A percentile compares a stretch with the other conserved stretches of the same genome.
phyloP scores from a whole-genome alignment of 2,888 invertebrate species.

The Clunio marinus region DNA sequence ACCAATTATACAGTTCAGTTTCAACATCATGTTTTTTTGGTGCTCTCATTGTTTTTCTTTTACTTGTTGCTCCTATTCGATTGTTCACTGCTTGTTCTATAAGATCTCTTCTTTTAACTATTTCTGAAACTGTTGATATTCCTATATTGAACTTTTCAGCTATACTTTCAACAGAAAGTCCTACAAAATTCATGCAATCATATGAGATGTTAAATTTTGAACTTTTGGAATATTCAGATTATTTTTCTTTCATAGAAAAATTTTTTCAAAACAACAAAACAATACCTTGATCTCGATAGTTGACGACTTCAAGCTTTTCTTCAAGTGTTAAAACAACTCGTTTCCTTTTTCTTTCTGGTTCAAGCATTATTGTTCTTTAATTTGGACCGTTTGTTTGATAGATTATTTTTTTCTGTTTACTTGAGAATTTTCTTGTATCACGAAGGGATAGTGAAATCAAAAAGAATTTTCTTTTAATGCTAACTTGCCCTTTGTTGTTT shows the following conservation, averaged over 20 bases:
- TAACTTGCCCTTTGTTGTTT: too few relatives aligned
- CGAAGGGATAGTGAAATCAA: too few relatives aligned
- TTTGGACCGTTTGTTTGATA: too few relatives aligned
- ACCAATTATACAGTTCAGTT: not conserved
- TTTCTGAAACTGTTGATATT: not conserved
- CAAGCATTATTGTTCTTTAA: too few relatives aligned
- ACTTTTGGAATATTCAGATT: not conserved
- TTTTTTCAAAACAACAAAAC: too few relatives aligned
- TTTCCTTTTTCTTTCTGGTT: conserved; percentile 2
- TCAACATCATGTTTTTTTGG: not conserved
- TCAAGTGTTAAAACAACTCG: conserved; percentile 14
- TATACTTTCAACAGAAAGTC: not conserved
- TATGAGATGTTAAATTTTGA: too few relatives aligned
- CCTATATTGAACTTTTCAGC: not conserved
- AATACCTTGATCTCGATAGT: conserved; percentile 6
- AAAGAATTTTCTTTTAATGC: too few relatives aligned
- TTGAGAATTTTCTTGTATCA: too few relatives aligned
- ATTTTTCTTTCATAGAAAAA: too few relatives aligned
- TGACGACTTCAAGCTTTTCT: conserved; percentile 13
- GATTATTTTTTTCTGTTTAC: too few relatives aligned
- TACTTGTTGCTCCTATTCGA: not conserved
- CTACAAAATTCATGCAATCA: too few relatives aligned
- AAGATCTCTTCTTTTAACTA: not conserved
- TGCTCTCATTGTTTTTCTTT: not conserved
- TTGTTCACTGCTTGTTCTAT: conserved; percentile 5